Percentiles rank a stretch among this genome's conserved stretches.
Evolutionary conservation across 2,113 vertebrate species (phyloP).

Genomic region (Ptyas mucosa): DNA sequence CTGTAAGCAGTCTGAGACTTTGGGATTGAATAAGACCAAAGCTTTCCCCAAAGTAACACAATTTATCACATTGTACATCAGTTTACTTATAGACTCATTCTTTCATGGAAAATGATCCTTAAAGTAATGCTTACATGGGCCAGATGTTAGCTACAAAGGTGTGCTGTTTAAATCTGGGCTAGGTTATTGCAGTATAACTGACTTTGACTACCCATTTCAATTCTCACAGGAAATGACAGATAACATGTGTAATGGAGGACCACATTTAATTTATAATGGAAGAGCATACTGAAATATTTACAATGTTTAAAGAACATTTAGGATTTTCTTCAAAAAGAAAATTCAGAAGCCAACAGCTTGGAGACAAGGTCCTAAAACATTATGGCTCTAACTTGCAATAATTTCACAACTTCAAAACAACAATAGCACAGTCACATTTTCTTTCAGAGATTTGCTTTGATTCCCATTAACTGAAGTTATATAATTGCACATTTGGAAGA

Average conservation of each 20-base stretch:
- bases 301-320: constrained; percentile 49
- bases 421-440: constrained; percentile 50
- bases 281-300: constrained; percentile 68
- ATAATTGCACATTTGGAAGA: constrained; percentile 43
- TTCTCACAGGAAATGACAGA: constrained; percentile 89
- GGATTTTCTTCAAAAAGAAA: constrained; percentile 57
- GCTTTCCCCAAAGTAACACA: neutral
- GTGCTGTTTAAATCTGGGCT: constrained; percentile 8
- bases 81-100: neutral
- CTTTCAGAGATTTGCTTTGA: constrained; percentile 46
- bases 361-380: constrained; percentile 43
- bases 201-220: constrained; percentile 56
- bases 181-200: constrained; percentile 28
- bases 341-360: constrained; percentile 47
- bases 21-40: neutral
- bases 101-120: neutral
- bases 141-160: constrained; percentile 3
- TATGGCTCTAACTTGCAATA: constrained; percentile 51
- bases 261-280: constrained; percentile 90
- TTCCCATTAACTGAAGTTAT: constrained; percentile 46
- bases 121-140: neutral
- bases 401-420: constrained; percentile 26
- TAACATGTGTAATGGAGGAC: constrained; percentile 88
- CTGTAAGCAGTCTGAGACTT: neutral
- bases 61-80: neutral